phyloP scores from a whole-genome alignment of 2,113 vertebrate species.

The Hirundichthys speculiger region DNA sequence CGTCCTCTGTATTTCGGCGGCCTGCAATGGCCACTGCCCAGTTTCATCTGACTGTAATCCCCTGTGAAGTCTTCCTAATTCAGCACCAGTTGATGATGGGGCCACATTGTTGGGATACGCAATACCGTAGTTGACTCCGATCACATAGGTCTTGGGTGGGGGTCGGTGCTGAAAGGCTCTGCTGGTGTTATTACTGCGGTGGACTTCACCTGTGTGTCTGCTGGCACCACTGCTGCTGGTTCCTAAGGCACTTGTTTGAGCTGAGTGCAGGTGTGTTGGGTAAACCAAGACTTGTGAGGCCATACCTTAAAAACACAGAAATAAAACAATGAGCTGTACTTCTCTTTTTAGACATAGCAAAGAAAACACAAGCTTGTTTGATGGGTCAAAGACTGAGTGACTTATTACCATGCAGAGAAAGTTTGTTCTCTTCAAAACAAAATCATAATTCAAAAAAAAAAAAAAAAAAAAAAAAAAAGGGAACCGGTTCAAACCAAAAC shows the following conservation, averaged over 20 bases:
- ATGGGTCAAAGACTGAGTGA: not conserved
- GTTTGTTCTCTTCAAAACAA: too few relatives aligned
- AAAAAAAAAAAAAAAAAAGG: not conserved
- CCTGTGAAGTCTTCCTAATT: slow-evolving; percentile 27
- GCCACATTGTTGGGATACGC: slow-evolving; percentile 85
- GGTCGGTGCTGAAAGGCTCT: slow-evolving; percentile 90
- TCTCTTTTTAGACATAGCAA: not conserved
- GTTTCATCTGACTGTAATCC: slow-evolving; percentile 42
- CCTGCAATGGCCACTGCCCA: slow-evolving; percentile 82
- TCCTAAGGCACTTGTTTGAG: slow-evolving; percentile 98
- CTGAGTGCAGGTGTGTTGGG: slow-evolving; percentile 97
- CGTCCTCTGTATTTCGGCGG: slow-evolving; percentile 81
- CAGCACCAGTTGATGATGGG: slow-evolving; percentile 74
- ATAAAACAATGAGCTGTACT: not conserved
- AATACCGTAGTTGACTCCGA: slow-evolving; percentile 90
- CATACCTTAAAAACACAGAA: slow-evolving; percentile 85
- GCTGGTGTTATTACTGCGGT: slow-evolving; percentile 77
- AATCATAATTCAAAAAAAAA: too few relatives aligned
- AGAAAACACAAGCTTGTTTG: not conserved
- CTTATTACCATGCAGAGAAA: too few relatives aligned
- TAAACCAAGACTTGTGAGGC: slow-evolving; percentile 98
- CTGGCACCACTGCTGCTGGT: slow-evolving; percentile 86
- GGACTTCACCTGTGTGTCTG: slow-evolving; percentile 90
- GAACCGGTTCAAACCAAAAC: too few relatives aligned
- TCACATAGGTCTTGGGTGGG: slow-evolving; percentile 86